Evolutionary conservation across 2,888 invertebrate genomes (phyloP), one percentile per base, ranked within the genome.

Genomic region (Dynastes grantii): DNA sequence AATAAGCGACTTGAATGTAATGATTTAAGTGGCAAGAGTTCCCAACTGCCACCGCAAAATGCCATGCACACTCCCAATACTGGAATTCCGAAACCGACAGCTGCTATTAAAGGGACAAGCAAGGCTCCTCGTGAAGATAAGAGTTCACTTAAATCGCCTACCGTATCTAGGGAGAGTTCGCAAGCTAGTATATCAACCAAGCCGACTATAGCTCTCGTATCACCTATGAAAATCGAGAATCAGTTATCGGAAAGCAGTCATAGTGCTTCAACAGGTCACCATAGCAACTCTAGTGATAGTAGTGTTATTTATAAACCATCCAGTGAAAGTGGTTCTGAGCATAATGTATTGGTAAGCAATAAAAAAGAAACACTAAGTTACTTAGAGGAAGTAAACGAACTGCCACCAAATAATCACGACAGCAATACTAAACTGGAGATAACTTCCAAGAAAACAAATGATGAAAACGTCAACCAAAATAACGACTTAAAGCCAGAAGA

Each of bases 41-140:
- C 27, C 51, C 75, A 45, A 65, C 58, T 32, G 68, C 51, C 13
- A 13, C 58, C 49, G 40, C 82, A 81, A 40, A 80, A 80, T 63
- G 64, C 79, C n/a, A 79, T 81, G 61, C 80, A 81, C 87, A 89
- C 84, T 76, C 87, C 91, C 1, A 88, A 92, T 82, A 91, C 95
- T 5, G 95, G 95, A 22, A 95, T 97, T 83, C 97, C 97, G 0
- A 97, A 97, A 88, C 97, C 97, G 1, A 97, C 96, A 63, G 96
- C 97, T 8, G 95, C 97, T 78, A 95, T 97, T 45, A 97, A 97
- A 90, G 97, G 97, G 81, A 96, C 95, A 32, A 94, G 94, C 81
- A 96, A 97, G 88, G 91, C 93, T 84, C 90, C 91, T 88, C 92
- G 93, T 86, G 89, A 89, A 88, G 90, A 90, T 90, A 90, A 91